Evolutionary conservation across 2,113 vertebrate species (phyloP).

Genomic region (Spilogale gracilis): DNA sequence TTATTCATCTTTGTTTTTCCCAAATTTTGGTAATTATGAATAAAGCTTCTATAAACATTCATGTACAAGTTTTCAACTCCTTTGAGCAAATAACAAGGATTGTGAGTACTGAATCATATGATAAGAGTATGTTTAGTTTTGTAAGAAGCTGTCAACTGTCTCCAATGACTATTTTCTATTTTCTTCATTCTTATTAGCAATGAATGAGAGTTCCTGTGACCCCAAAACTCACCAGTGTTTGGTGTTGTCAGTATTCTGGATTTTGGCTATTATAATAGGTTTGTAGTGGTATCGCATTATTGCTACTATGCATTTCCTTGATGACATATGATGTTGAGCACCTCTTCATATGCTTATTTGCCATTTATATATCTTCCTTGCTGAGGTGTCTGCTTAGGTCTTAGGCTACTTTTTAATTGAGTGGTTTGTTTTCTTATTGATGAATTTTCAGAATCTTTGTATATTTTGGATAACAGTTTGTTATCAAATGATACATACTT

Average conservation of each 20-base stretch:
- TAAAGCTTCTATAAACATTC: neutral
- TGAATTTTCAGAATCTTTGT: neutral
- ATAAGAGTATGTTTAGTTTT: neutral
- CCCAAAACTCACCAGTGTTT: neutral
- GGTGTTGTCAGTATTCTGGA: neutral
- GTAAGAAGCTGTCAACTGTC: neutral
- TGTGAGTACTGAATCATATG: neutral
- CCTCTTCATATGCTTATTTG: neutral
- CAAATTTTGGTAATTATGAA: neutral
- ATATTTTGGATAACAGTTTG: neutral
- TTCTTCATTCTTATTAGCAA: neutral
- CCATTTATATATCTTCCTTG: neutral
- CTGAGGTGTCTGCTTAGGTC: neutral
- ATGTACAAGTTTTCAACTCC: neutral
- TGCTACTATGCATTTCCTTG: neutral
- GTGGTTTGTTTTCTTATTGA: neutral
- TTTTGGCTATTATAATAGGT: neutral
- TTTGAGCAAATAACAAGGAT: neutral
- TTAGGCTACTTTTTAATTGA: neutral
- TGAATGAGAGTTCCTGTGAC: neutral
- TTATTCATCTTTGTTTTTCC: neutral
- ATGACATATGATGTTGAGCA: neutral
- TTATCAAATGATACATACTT: neutral
- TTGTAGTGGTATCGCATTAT: neutral
- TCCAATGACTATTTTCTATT: neutral